A percentile compares a stretch with the other conserved stretches of the same genome.
Conservation (phyloP, 1,140 invertebrate species). For the Nymphalis io region DNA sequence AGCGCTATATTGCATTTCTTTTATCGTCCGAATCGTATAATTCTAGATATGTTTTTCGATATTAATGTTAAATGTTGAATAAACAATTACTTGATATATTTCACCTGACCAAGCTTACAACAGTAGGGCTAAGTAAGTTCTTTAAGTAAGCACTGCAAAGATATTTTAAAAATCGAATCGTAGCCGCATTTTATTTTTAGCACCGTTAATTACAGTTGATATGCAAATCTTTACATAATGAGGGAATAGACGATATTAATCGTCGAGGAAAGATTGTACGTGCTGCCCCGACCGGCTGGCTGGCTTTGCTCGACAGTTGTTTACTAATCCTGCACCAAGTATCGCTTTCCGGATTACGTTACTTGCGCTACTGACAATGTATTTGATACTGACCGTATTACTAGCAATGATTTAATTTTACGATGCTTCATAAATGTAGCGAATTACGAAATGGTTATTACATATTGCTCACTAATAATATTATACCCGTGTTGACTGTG, state of each 20-base stretch:
- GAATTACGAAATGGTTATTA: background rate
- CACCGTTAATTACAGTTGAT: background rate
- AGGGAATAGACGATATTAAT: constrained; percentile 24
- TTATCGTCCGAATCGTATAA: too few species aligned
- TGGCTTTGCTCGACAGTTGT: constrained; percentile 26
- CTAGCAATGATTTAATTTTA: background rate
- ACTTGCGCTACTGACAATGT: background rate
- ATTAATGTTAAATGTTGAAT: too few species aligned
- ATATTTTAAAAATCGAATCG: background rate
- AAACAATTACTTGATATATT: too few species aligned
- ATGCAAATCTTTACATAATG: constrained; percentile 9
- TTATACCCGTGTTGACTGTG: too few species aligned
- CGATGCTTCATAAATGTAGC: background rate
- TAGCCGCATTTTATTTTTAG: background rate
- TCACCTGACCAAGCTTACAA: too few species aligned
- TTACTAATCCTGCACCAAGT: constrained; percentile 23
- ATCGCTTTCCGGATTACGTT: constrained; percentile 19
- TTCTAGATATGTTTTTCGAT: too few species aligned
- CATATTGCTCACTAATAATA: too few species aligned
- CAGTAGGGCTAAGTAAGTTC: too few species aligned
- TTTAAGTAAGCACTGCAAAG: too few species aligned
- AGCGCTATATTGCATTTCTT: too few species aligned
- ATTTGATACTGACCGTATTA: background rate
- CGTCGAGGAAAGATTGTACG: constrained; percentile 21
- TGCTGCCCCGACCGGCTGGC: constrained; percentile 20